Conservation (phyloP, 2,113 vertebrate genomes). For the Perca fluviatilis region DNA sequence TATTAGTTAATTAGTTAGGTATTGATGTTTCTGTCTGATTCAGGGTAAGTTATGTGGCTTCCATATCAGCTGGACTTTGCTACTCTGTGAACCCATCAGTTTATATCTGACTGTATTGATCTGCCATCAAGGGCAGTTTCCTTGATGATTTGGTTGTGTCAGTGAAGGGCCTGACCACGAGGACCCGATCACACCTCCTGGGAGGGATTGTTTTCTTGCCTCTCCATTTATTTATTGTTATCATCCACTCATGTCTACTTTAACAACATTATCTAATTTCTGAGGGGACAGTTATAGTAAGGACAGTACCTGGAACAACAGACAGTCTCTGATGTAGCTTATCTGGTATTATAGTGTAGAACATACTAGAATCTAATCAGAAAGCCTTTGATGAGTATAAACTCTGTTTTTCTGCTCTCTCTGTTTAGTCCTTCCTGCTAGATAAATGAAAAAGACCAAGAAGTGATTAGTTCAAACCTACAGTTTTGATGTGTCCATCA, state of each 20-base stretch:
- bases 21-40: conserved; percentile 31
- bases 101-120: conserved; percentile 41
- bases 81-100: neutral
- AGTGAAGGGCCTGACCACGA: conserved; percentile 28
- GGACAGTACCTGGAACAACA: neutral
- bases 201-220: conserved; percentile 22
- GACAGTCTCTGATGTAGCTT: conserved; percentile 13
- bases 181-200: conserved; percentile 32
- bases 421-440: conserved; percentile 15
- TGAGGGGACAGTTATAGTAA: conserved; percentile 20
- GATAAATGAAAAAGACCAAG: conserved; percentile 46
- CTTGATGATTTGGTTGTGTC: conserved; percentile 35
- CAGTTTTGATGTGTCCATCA: conserved; percentile 46
- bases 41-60: neutral
- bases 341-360: conserved; percentile 20
- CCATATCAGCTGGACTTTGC: neutral
- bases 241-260: conserved; percentile 26
- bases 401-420: conserved; percentile 25
- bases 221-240: conserved; percentile 4
- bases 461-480: conserved; percentile 18
- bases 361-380: conserved; percentile 16
- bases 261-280: conserved; percentile 45
- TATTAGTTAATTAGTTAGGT: neutral
- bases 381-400: conserved; percentile 53
- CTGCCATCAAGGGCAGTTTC: conserved; percentile 28